These are phyloP conservation scores for Sipha flava DNA, from an alignment of 1,140 invertebrate genomes.

Conservation along the genomic window DNA sequence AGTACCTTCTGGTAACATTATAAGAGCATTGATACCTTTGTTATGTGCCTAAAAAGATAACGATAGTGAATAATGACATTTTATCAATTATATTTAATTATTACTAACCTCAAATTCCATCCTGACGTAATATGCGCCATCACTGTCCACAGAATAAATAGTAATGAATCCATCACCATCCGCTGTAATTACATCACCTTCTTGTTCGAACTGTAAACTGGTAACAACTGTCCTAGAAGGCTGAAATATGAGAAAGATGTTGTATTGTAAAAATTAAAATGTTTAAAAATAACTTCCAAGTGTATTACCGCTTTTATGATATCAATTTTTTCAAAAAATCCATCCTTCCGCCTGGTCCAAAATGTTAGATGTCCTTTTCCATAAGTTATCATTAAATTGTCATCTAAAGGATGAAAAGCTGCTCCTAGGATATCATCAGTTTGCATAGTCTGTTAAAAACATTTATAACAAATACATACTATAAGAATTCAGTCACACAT, in stretches of 20 bases:
- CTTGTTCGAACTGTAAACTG: constrained; percentile 81
- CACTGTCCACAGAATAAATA: constrained; percentile 80
- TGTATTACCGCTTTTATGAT: constrained; percentile 67
- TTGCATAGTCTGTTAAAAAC: constrained; percentile 53
- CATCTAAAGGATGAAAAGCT: constrained; percentile 85
- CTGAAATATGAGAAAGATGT: constrained; percentile 43
- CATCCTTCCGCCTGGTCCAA: constrained; percentile 82
- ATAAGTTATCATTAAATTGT: constrained; percentile 85
- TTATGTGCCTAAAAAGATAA: constrained; percentile 58
- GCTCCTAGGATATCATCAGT: constrained; percentile 83
- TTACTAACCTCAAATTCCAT: constrained; percentile 67
- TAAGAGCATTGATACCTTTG: constrained; percentile 73
- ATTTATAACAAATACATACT: background rate
- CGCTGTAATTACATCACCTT: constrained; percentile 87
- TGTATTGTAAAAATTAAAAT: background rate
- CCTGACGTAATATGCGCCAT: constrained; percentile 76
- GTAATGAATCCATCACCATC: constrained; percentile 91
- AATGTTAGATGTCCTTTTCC: constrained; percentile 87
- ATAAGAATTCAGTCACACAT: background rate
- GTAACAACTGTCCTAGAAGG: constrained; percentile 71
- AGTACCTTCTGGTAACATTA: constrained; percentile 82
- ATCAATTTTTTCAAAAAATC: constrained; percentile 78
- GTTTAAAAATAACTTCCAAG: background rate
- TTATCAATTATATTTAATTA: background rate
- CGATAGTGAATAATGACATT: background rate